These are phyloP conservation scores for Chaetodon auriga DNA, from an alignment of 2,113 vertebrate species.

Conservation along the genomic window DNA sequence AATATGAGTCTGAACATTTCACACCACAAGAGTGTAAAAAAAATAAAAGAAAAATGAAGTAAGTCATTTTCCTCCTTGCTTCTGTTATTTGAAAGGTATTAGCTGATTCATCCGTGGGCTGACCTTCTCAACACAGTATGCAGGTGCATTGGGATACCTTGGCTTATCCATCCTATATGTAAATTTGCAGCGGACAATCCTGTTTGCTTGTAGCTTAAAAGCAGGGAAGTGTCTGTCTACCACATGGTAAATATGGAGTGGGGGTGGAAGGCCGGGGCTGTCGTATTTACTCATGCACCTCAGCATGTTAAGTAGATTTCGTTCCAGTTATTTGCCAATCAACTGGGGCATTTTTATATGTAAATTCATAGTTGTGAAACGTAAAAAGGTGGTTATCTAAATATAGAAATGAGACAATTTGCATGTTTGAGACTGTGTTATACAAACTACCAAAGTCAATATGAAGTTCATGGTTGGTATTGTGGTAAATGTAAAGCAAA, in stretches of 20 bases:
- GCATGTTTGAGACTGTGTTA: background rate
- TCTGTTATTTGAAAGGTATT: background rate
- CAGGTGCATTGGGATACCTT: conserved; percentile 15
- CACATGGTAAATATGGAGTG: conserved; percentile 51
- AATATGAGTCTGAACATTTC: background rate
- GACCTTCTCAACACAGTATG: background rate
- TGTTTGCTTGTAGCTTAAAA: conserved; percentile 67
- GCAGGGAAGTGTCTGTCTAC: conserved; percentile 41
- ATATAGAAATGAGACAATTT: conserved; percentile 21
- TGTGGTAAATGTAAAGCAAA: conserved; percentile 24
- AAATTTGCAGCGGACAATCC: conserved; percentile 55
- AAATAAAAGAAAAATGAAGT: background rate
- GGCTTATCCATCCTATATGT: conserved; percentile 44
- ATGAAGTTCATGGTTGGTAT: background rate
- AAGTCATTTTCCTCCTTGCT: background rate
- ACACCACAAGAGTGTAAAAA: background rate
- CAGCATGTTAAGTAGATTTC: conserved; percentile 56
- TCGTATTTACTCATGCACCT: conserved; percentile 57
- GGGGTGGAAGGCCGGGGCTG: background rate
- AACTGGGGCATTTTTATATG: conserved; percentile 9
- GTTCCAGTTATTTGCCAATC: conserved; percentile 46
- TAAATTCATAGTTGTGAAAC: conserved; percentile 19
- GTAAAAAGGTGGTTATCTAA: background rate
- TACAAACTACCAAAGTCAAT: conserved; percentile 27
- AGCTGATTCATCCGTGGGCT: background rate